phyloP scores from a whole-genome alignment of 2,113 vertebrate genomes.

The Penelope pileata region DNA sequence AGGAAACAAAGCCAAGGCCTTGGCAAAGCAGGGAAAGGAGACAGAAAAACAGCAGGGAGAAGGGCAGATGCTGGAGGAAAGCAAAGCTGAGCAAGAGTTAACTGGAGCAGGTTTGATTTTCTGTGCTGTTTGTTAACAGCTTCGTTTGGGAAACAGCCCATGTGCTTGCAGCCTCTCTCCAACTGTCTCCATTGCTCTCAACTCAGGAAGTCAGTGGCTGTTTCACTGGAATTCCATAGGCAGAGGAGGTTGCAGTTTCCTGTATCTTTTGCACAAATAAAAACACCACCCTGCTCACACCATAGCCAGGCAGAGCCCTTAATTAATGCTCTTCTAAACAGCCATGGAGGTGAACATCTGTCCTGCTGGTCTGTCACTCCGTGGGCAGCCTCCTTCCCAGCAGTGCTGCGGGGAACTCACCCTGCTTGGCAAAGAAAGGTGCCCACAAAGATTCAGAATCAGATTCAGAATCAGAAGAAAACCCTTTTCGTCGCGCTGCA shows the following conservation, averaged over 20 bases:
- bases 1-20: neutral
- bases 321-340: neutral
- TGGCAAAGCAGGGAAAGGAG: neutral
- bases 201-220: neutral
- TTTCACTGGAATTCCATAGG: neutral
- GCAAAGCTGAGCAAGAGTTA: neutral
- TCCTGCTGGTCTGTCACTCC: neutral
- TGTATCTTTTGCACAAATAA: neutral
- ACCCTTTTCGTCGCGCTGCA: fast-evolving
- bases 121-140: neutral
- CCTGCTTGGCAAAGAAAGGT: neutral
- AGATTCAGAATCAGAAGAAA: neutral
- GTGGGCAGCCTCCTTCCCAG: neutral
- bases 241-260: neutral
- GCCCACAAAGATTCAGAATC: neutral
- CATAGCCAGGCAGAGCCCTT: neutral
- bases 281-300: neutral
- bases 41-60: neutral
- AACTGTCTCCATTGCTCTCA: neutral
- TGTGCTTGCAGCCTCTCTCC: neutral
- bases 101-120: neutral
- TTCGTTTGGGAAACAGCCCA: neutral
- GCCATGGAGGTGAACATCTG: neutral
- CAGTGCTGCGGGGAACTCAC: neutral
- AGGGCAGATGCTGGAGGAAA: neutral